Evolutionary conservation across 2,113 vertebrate genomes (phyloP).

Genomic region (Trogon melanurus): DNA sequence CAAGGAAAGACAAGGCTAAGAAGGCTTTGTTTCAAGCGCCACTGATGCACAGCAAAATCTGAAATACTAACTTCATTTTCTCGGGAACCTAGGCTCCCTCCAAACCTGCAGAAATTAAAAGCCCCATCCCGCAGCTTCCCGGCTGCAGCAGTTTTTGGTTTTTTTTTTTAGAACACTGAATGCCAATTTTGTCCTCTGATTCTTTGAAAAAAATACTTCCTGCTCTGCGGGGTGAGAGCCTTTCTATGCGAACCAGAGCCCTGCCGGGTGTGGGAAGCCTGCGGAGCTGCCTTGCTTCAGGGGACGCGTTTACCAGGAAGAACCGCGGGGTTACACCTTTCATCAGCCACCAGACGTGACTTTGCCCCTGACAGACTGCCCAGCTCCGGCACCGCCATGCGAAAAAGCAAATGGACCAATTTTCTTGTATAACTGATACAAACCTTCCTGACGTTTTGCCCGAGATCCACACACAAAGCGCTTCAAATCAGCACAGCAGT

Average conservation of each 20-base stretch:
- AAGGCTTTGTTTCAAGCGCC: background rate
- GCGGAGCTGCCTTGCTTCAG: background rate
- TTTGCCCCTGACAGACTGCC: background rate
- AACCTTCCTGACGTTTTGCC: background rate
- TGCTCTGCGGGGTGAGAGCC: background rate
- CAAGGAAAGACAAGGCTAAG: background rate
- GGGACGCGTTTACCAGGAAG: background rate
- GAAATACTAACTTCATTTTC: background rate
- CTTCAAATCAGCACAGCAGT: background rate
- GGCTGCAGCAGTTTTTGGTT: background rate
- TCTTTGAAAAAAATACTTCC: background rate
- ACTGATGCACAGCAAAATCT: background rate
- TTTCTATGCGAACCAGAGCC: background rate
- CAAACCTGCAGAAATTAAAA: background rate
- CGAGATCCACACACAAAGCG: accelerated
- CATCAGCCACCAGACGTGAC: background rate
- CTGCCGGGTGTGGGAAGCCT: background rate
- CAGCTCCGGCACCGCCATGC: accelerated
- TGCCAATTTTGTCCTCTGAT: background rate
- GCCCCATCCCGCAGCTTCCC: background rate
- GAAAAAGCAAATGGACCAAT: background rate
- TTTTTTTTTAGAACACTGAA: background rate
- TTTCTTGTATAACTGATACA: background rate
- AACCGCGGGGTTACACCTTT: background rate
- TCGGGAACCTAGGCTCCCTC: background rate